Evolutionary conservation across 2,888 invertebrate genomes (phyloP).

Genomic region (Eristalinus aeneus): DNA sequence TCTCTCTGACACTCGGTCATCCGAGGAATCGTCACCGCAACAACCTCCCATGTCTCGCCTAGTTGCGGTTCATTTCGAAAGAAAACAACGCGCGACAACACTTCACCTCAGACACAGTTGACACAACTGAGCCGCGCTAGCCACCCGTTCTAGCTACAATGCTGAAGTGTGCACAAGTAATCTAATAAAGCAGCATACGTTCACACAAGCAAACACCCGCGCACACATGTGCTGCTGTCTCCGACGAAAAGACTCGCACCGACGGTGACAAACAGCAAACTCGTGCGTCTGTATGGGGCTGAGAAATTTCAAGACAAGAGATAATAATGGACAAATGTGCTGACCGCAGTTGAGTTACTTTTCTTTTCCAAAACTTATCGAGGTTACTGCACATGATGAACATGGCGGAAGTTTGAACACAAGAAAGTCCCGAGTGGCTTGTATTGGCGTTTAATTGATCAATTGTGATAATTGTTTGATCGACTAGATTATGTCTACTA

Average conservation of each 20-base stretch:
- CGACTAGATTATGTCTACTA: not conserved
- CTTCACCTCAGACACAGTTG: not conserved
- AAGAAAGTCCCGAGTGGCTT: no score
- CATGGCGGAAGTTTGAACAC: not conserved
- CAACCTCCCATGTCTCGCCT: conserved; percentile 38
- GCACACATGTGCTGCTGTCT: not conserved
- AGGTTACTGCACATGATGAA: not conserved
- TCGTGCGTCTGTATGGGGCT: not conserved
- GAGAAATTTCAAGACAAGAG: not conserved
- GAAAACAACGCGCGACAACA: not conserved
- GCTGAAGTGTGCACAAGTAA: conserved; percentile 38
- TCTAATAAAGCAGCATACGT: conserved; percentile 39
- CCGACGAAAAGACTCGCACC: not conserved
- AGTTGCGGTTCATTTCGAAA: conserved; percentile 23
- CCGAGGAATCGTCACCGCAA: conserved; percentile 39
- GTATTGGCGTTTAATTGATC: not conserved
- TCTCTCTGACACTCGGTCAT: conserved; percentile 16
- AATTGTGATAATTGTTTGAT: not conserved
- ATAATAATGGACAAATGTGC: not conserved
- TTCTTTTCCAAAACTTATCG: not conserved
- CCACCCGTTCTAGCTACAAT: not conserved
- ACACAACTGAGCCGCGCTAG: conserved; percentile 10
- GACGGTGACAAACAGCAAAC: not conserved
- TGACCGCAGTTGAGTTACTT: not conserved
- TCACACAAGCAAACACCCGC: not conserved